Percentiles rank a stretch among this genome's conserved stretches.
These are phyloP conservation scores for Meta bourneti DNA, from an alignment of 2,888 invertebrate species.

Conservation along the genomic window DNA sequence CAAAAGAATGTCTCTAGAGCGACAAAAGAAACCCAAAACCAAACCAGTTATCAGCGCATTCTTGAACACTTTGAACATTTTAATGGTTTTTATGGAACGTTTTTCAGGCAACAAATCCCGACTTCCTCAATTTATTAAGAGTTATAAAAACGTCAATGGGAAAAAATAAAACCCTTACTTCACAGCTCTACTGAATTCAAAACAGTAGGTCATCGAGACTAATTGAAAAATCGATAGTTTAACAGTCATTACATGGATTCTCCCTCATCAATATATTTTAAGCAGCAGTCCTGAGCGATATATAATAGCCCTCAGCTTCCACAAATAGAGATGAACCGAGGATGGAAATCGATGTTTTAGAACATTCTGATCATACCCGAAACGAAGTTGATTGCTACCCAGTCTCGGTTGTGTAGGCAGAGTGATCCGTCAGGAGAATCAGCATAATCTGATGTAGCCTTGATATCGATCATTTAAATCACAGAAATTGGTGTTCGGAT, in stretches of 20 bases:
- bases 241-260: not conserved
- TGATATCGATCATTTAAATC: too few species aligned
- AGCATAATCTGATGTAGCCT: too few species aligned
- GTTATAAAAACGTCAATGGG: too few species aligned
- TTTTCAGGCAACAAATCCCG: too few species aligned
- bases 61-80: too few species aligned
- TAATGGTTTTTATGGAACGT: too few species aligned
- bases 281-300: not conserved
- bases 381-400: not conserved
- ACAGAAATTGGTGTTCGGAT: too few species aligned
- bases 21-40: too few species aligned
- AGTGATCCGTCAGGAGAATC: not conserved
- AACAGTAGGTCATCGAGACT: not conserved
- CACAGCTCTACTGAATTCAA: not conserved
- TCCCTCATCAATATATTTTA: not conserved
- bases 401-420: not conserved
- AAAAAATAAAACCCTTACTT: too few species aligned
- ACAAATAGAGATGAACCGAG: not conserved
- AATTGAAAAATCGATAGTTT: not conserved
- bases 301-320: not conserved
- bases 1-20: too few species aligned
- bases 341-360: not conserved
- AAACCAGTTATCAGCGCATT: too few species aligned
- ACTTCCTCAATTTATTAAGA: too few species aligned
- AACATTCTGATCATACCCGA: not conserved